These are phyloP conservation scores for Drosophila demipolita DNA, from an alignment of 2,888 invertebrate species.

Conservation along the genomic window DNA sequence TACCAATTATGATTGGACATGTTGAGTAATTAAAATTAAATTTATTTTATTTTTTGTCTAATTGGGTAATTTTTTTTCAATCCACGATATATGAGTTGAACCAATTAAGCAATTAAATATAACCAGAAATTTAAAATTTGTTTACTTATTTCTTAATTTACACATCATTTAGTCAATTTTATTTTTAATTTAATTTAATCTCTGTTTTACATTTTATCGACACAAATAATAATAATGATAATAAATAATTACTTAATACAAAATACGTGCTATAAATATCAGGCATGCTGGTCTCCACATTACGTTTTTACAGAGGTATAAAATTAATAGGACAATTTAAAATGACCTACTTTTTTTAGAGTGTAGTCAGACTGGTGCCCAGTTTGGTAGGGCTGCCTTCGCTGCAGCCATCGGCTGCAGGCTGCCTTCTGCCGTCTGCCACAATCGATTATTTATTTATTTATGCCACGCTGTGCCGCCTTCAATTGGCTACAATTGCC, in stretches of 20 bases:
- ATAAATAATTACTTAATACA: background rate
- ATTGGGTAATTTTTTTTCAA: too few relatives aligned
- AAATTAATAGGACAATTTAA: background rate
- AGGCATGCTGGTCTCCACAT: background rate
- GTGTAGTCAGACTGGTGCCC: conserved; percentile 21
- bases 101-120: background rate
- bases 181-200: background rate
- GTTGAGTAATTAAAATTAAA: too few relatives aligned
- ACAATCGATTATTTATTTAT: conserved; percentile 79
- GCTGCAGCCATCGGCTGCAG: conserved; percentile 9
- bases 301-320: background rate
- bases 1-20: too few relatives aligned
- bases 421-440: conserved; percentile 11
- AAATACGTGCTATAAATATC: background rate
- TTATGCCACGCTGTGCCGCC: conserved; percentile 72
- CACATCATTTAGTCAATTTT: background rate
- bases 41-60: too few relatives aligned
- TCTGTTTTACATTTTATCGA: background rate
- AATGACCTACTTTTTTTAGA: background rate
- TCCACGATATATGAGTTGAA: too few relatives aligned
- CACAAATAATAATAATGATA: background rate
- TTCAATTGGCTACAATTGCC: conserved; percentile 75
- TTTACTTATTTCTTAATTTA: background rate
- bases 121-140: background rate
- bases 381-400: background rate